These are phyloP conservation scores for Apis laboriosa DNA, from an alignment of 1,140 invertebrate species.

Conservation along the genomic window DNA sequence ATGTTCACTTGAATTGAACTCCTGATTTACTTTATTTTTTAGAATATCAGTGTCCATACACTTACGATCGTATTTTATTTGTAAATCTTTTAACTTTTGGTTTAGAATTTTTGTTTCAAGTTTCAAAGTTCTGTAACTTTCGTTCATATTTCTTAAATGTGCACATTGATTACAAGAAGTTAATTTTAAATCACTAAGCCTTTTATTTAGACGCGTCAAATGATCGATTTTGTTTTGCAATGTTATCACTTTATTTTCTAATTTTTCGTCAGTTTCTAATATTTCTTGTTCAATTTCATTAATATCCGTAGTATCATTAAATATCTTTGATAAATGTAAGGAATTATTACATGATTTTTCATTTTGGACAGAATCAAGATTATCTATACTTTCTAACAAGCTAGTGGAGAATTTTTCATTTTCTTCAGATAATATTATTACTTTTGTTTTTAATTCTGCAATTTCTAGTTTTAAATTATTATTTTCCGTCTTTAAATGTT, in stretches of 20 bases:
- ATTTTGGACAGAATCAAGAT: not conserved
- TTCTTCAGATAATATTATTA: slow-evolving; percentile 39
- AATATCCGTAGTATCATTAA: slow-evolving; percentile 44
- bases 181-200: slow-evolving; percentile 66
- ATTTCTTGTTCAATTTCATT: slow-evolving; percentile 48
- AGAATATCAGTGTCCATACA: slow-evolving; percentile 59
- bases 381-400: slow-evolving; percentile 11
- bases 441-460: slow-evolving; percentile 45
- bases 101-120: slow-evolving; percentile 66
- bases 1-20: slow-evolving; percentile 40
- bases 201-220: slow-evolving; percentile 62
- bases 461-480: slow-evolving; percentile 44
- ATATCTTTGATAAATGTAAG: slow-evolving; percentile 35
- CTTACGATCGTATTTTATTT: slow-evolving; percentile 68
- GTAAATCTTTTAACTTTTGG: slow-evolving; percentile 61
- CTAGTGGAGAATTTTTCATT: slow-evolving; percentile 47
- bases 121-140: slow-evolving; percentile 64
- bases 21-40: slow-evolving; percentile 65
- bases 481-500: slow-evolving; percentile 41
- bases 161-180: slow-evolving; percentile 64
- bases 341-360: slow-evolving; percentile 30
- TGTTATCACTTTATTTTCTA: slow-evolving; percentile 36
- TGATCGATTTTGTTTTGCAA: slow-evolving; percentile 56
- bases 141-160: slow-evolving; percentile 64
- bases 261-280: slow-evolving; percentile 34